These are phyloP conservation scores for Bos indicus DNA, from an alignment of 2,113 vertebrate genomes.

Conservation along the genomic window DNA sequence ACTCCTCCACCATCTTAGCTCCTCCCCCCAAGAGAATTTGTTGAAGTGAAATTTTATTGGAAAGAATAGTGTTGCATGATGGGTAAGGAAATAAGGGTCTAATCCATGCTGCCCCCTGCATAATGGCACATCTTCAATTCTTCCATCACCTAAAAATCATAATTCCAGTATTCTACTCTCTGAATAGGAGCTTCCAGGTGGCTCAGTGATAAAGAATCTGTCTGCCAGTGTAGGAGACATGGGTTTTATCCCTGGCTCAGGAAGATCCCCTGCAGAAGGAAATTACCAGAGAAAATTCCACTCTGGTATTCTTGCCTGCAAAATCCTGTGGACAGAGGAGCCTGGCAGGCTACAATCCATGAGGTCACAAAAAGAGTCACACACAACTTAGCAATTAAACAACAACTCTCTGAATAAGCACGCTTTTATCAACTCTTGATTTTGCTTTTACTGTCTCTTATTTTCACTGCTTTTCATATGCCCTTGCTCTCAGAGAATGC, in stretches of 20 bases:
- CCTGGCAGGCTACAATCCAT: background rate
- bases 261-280: background rate
- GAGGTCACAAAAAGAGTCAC: background rate
- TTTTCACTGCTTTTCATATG: background rate
- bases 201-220: background rate
- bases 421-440: background rate
- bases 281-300: background rate
- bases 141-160: background rate
- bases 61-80: background rate
- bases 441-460: background rate
- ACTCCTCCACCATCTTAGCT: too few relatives aligned
- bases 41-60: background rate
- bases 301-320: background rate
- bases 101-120: background rate
- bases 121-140: background rate
- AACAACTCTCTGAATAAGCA: background rate
- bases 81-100: background rate
- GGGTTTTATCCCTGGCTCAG: background rate
- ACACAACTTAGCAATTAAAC: background rate
- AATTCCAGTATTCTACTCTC: background rate
- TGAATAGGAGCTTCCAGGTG: background rate
- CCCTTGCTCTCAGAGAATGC: background rate
- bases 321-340: background rate
- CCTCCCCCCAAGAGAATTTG: background rate
- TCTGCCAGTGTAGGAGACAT: background rate